Conservation (phyloP, 2,888 invertebrate species). For the Platynereis dumerilii region DNA sequence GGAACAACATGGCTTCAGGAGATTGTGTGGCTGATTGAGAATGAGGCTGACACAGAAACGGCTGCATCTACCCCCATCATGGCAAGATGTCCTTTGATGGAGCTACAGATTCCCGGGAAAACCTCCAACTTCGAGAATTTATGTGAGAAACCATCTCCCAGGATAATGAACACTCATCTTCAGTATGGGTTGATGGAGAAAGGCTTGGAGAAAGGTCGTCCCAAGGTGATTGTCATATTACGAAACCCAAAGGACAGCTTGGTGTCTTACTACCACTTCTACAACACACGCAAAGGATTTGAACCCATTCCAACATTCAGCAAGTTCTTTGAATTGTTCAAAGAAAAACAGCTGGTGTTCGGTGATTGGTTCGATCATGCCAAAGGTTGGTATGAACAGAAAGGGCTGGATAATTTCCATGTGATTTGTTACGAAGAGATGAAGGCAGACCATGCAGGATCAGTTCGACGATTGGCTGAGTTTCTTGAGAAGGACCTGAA, state of each 20-base stretch:
- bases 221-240: slow-evolving; percentile 11
- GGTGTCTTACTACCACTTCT: slow-evolving; percentile 17
- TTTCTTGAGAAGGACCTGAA: background rate
- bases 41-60: slow-evolving; percentile 1
- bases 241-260: slow-evolving; percentile 18
- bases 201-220: slow-evolving; percentile 1
- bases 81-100: slow-evolving; percentile 7
- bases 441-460: slow-evolving; percentile 2
- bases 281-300: slow-evolving; percentile 5
- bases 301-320: slow-evolving; percentile 3
- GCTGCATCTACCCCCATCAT: background rate
- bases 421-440: slow-evolving; percentile 15
- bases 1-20: slow-evolving; percentile 21
- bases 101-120: slow-evolving; percentile 1
- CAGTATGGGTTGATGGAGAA: background rate
- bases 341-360: slow-evolving; percentile 14
- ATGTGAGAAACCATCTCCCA: background rate
- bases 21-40: slow-evolving; percentile 11
- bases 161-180: slow-evolving; percentile 15
- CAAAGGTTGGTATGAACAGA: slow-evolving; percentile 5
- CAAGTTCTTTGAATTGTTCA: slow-evolving; percentile 20
- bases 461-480: slow-evolving; percentile 2
- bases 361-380: slow-evolving; percentile 19
- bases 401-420: background rate
- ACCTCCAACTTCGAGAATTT: background rate